Evolutionary conservation across 2,888 invertebrate genomes (phyloP).

Genomic region (Tricholauxania praeusta): DNA sequence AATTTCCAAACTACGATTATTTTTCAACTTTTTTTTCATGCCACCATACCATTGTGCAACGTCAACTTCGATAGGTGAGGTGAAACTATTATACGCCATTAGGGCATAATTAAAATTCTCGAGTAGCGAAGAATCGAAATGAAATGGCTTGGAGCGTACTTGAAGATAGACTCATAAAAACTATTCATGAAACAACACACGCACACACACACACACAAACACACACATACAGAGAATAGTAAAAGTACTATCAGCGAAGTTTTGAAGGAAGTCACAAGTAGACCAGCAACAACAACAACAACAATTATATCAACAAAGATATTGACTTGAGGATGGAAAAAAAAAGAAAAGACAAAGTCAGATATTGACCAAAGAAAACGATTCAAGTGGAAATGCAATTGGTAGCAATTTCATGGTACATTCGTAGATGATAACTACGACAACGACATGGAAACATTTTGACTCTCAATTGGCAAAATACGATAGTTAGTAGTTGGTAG

Average conservation of each 20-base stretch:
- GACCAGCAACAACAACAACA: constrained; percentile 6
- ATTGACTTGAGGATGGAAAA: too few relatives aligned
- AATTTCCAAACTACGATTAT: too few relatives aligned
- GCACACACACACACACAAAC: too few relatives aligned
- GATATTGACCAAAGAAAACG: too few relatives aligned
- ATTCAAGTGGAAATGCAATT: constrained; percentile 11
- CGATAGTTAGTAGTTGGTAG: too few relatives aligned
- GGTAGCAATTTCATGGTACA: neutral
- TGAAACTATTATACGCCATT: constrained; percentile 61
- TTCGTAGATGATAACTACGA: neutral
- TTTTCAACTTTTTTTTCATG: too few relatives aligned
- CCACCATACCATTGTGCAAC: too few relatives aligned
- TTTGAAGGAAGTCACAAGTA: neutral
- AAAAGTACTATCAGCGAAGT: too few relatives aligned
- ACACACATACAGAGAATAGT: too few relatives aligned
- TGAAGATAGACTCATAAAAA: neutral
- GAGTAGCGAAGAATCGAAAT: constrained; percentile 47
- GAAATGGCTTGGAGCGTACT: constrained; percentile 11
- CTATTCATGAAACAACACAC: too few relatives aligned
- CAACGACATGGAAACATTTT: constrained; percentile 5
- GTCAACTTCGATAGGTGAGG: constrained; percentile 25
- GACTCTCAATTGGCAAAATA: neutral
- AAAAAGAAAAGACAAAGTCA: too few relatives aligned
- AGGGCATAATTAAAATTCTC: constrained; percentile 65
- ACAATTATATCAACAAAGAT: too few relatives aligned